Base-by-base conservation (phyloP, 2,113 vertebrate genomes). In the Centropristis striata region DNA sequence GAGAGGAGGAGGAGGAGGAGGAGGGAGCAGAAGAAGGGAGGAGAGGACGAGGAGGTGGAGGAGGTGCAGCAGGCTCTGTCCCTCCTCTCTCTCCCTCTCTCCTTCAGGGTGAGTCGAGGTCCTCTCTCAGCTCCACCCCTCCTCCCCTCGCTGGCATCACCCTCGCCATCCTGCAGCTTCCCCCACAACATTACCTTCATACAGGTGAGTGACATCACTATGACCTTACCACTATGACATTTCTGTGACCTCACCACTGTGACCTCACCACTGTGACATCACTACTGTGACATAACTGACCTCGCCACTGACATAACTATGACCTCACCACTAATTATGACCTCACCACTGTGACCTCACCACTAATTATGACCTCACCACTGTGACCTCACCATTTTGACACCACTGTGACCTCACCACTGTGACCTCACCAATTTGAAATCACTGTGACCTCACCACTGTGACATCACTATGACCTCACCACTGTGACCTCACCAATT, bases 51-150 rank as follows among this genome's bases (percentile, higher is more conserved):
- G 36, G 36, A 5, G 36, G 8, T 37, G 36, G 10, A 39, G 37
- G 37, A 39, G 37, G 37, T 7, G 37, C 37, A 39, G 37, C 37
- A 11, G 37, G 37, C 37, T 39, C 37, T 9, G 37, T 2, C 14
- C 42, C 42, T 15, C 42, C 42, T 16, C 42, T 7, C 4, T 41
- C 23, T 9, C n/a, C 10, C 28, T 21, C 4, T 67, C 13, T 25
- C 9, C 70, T 92, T 97, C 82, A 90, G 94, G 49, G 93, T 96
- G 54, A 95, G 92, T 77, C 90, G 96, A 21, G 97, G 96, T 3
- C 95, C 97, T 6, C 95, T 98, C 1, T 93, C 95, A 1, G 95
- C 96, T 9, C 96, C 96, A 4, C 90, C 94, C 86, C 78, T 96
- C 74, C 76, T 70, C 27, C 51, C 72, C 0, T 87, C 88, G 1